Percentiles rank a stretch among this genome's conserved stretches.
Conservation (phyloP, 2,888 invertebrate species). For the Ichneumon xanthorius region DNA sequence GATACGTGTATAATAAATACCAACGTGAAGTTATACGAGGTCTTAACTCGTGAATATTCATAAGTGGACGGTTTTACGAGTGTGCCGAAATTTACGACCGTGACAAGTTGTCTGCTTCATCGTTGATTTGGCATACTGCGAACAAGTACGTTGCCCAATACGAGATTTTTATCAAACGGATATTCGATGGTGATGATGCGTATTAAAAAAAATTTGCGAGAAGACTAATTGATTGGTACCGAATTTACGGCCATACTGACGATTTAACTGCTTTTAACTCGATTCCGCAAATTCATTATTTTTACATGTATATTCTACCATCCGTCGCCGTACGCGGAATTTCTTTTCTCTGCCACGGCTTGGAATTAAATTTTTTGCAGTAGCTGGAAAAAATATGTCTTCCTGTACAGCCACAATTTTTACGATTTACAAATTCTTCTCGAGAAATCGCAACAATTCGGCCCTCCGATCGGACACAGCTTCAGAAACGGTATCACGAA, state of each 20-base stretch:
- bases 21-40: conserved; percentile 38
- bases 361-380: neutral
- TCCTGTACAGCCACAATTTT: neutral
- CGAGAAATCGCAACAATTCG: neutral
- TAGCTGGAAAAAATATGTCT: neutral
- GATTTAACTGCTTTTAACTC: neutral
- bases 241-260: neutral
- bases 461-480: neutral
- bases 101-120: conserved; percentile 76
- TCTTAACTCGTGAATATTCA: conserved; percentile 77
- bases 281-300: neutral
- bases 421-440: neutral
- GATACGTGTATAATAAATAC: conserved; percentile 9
- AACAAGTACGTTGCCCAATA: neutral
- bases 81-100: conserved; percentile 76
- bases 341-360: too few species aligned
- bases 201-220: neutral
- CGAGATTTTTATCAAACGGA: neutral
- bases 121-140: conserved; percentile 32
- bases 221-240: neutral
- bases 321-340: neutral
- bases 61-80: conserved; percentile 72
- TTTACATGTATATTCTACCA: neutral
- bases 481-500: conserved; percentile 11
- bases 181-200: neutral